phyloP scores from a whole-genome alignment of 2,797 vertebrate genomes.

The Molossus molossus region DNA sequence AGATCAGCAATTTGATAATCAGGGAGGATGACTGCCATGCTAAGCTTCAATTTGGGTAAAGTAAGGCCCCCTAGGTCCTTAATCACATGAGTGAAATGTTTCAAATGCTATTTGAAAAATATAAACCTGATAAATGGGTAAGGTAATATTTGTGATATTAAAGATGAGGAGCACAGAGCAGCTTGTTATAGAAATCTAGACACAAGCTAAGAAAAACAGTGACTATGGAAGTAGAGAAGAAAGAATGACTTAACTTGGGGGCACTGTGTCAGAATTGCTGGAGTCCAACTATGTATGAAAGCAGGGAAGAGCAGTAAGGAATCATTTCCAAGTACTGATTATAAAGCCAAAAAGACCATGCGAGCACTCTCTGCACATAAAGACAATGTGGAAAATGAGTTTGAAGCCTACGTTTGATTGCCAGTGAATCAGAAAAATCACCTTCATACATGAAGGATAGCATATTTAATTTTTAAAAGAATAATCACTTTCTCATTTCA shows the following conservation, averaged over 20 bases:
- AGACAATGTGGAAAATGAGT: background rate
- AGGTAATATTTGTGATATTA: conserved; percentile 18
- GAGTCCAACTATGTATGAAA: background rate
- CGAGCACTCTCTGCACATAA: background rate
- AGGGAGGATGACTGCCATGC: background rate
- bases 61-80: background rate
- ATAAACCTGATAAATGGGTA: background rate
- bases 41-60: conserved; percentile 33
- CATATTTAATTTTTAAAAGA: conserved; percentile 62
- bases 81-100: conserved; percentile 13
- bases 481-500: background rate
- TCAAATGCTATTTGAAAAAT: conserved; percentile 16
- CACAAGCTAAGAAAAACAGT: background rate
- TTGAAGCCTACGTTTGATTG: conserved; percentile 9
- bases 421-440: conserved; percentile 65
- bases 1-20: background rate
- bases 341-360: background rate
- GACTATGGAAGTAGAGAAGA: background rate
- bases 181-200: conserved; percentile 31
- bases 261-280: background rate
- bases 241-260: background rate
- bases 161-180: background rate
- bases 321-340: background rate
- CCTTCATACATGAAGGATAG: conserved; percentile 35
- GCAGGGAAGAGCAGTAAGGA: background rate